Evolutionary conservation across 2,888 invertebrate species (phyloP), one percentile per base, ranked within the genome.

Genomic region (Eupithecia subumbrata): DNA sequence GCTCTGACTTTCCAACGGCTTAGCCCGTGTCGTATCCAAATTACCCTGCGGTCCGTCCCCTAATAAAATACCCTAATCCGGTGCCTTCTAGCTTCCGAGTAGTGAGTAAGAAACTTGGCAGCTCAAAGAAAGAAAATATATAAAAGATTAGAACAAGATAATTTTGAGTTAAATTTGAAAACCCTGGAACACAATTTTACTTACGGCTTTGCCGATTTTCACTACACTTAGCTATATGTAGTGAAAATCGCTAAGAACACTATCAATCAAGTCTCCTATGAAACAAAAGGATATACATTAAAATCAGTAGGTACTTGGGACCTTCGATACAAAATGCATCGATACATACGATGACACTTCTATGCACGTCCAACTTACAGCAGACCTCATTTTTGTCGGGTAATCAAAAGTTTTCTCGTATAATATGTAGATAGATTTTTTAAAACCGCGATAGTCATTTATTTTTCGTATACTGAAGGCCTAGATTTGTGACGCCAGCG

Each of bases 21-120:
- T 7, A 52, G 52, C n/a, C 22, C n/a, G n/a, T n/a, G 56, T 22
- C 56, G n/a, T 56, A 22, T 56, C 56, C 22, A 8, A 11, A 22
- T 56, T 22, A 56, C 22, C 18, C 56, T n/a, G 52, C 22, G 22
- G 56, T 56, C 22, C 56, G 56, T 56, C 56, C 11, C 22, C 11
- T 11, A 56, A 56, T 56, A 56, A 56, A 52, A 56, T 56, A 56
- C n/a, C 52, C n/a, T 52, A 52, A 52, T 52, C 52, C 52, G 52
- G 8, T 52, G n/a, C 9, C n/a, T n/a, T 52, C 52, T 9, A 18
- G 52, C n/a, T 52, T 52, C 52, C n/a, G n/a, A 52, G 18, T 52
- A 52, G 1, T 9, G 40, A 37, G 37, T 37, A 52, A 22, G n/a
- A n/a, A 22, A 52, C 0, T n/a, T 22, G 8, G 52, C n/a, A 11